Base-by-base conservation (phyloP, 2,113 vertebrate genomes). In the Brachypodius melanocephalos region DNA sequence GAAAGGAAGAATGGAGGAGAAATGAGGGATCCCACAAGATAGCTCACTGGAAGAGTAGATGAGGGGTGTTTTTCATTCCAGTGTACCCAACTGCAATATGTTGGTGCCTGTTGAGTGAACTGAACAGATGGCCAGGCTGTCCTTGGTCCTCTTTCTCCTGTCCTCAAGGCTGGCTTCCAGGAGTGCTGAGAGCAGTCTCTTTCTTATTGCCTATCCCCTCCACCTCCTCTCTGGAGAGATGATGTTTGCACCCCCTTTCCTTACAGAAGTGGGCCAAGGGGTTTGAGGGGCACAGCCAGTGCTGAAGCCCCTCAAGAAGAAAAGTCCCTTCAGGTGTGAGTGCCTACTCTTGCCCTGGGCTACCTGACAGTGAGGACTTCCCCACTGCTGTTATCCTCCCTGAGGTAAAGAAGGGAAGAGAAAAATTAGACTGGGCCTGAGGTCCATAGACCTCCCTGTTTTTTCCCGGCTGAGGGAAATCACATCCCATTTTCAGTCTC, bases 251-350 rank as follows among this genome's bases (percentile, higher is more conserved):
- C 1, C 20, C 24, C 5, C 31, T 85, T 90, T 40, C 54, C 75
- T 78, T 51, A 40, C 16, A 61, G 54, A 88, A 57, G 28, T 5
- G 14, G 28, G 21, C 5, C 9, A 25, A 46, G 6, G 6, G 2
- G 4, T 14, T 18, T 45, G 69, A 81, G 15, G 18, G 46, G 17
- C 14, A 85, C 40, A 78, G 14, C 1, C 3, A 62, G 7, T 19
- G 48, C 20, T 8, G 1, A 75, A 88, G 32, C 32, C 19, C 71
- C 48, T 57, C 0, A 0, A 74, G 46, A 88, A 62, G 26, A 74
- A n/a, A 71, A 83, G 34, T 45, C 26, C 3, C 2, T 2, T 1
- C 25, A 58, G 51, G 32, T 6, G 0, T 42, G 21, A 88, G 31
- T 1, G 1, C 6, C 25, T 52, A 9, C 21, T n/a, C 28, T 36